Evolutionary conservation across 2,113 vertebrate species (phyloP), one percentile per base, ranked within the genome.

Genomic region (Morphnarchus princeps): DNA sequence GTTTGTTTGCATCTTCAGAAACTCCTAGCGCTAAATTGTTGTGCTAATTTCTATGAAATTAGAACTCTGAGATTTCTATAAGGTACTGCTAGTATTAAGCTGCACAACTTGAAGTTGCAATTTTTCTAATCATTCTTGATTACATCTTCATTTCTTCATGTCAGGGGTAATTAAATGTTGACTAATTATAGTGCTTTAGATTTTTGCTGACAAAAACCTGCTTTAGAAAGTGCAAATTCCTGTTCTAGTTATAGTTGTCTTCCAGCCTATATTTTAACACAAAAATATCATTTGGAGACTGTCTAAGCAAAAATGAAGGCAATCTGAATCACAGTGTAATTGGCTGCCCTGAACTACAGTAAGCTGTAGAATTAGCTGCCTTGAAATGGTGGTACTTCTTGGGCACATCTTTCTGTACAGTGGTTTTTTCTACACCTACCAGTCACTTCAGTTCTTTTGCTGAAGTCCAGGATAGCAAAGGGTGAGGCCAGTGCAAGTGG

Each of bases 71-170:
- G 71, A 43, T 90, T 93, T 89, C 55, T 87, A 0, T 49, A 87
- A 94, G 83, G 76, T 96, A 62, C 40, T 58, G 55, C 45, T 74
- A 67, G 42, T 59, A 65, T 77, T 82, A 80, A 89, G 62, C 36
- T 81, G 16, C 28, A 9, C 59, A 92, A 67, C 80, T 91, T 71
- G 55, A 89, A 93, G 59, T 34, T 92, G 57, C 54, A 77, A 45
- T 93, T 97, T 96, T 92, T 93, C 70, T 92, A 92, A 93, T 95
- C 55, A 59, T 95, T 93, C 82, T 87, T 95, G 96, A 96, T 97
- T 97, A 45, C 38, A 43, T 90, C 76, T 94, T 96, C 15, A 2
- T 90, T 90, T 92, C 82, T 95, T 91, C 43, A 52, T 92, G n/a
- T 62, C 59, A 62, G 52, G 61, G 36, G 34, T 96, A 97, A 97